phyloP scores from a whole-genome alignment of 2,888 invertebrate species.

The Rhyacophila evoluta region DNA sequence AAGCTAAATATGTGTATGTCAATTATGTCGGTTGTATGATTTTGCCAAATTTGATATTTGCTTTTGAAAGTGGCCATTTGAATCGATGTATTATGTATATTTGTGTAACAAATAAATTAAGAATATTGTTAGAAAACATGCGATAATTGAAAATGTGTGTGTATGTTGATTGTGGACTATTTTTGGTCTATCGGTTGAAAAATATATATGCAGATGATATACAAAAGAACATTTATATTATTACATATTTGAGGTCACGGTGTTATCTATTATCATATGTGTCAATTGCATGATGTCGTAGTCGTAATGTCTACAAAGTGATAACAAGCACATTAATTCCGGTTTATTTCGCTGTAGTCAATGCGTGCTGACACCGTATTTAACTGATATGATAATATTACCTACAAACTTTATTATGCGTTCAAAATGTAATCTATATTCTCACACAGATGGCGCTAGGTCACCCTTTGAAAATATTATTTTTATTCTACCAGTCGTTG shows the following conservation, averaged over 20 bases:
- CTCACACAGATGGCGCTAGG: not conserved
- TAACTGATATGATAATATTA: not conserved
- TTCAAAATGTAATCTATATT: not conserved
- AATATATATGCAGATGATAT: not conserved
- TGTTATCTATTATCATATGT: constrained; percentile 8
- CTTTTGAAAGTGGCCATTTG: too few relatives aligned
- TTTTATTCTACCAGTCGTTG: not conserved
- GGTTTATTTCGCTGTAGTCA: constrained; percentile 8
- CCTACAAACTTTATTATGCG: not conserved
- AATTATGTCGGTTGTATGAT: too few relatives aligned
- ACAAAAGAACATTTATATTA: not conserved
- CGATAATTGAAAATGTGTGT: too few relatives aligned
- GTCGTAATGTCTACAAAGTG: not conserved
- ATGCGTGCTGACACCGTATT: constrained; percentile 2
- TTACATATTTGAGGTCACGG: constrained; percentile 4
- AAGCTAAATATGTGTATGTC: too few relatives aligned
- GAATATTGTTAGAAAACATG: too few relatives aligned
- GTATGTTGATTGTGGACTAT: not conserved
- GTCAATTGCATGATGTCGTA: not conserved
- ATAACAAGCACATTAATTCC: constrained; percentile 8
- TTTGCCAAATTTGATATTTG: too few relatives aligned
- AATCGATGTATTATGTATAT: too few relatives aligned
- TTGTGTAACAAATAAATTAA: too few relatives aligned
- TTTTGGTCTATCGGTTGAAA: not conserved
- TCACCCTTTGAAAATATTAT: not conserved